Base-by-base conservation (phyloP, 2,113 vertebrate genomes). In the Condylura cristata region DNA sequence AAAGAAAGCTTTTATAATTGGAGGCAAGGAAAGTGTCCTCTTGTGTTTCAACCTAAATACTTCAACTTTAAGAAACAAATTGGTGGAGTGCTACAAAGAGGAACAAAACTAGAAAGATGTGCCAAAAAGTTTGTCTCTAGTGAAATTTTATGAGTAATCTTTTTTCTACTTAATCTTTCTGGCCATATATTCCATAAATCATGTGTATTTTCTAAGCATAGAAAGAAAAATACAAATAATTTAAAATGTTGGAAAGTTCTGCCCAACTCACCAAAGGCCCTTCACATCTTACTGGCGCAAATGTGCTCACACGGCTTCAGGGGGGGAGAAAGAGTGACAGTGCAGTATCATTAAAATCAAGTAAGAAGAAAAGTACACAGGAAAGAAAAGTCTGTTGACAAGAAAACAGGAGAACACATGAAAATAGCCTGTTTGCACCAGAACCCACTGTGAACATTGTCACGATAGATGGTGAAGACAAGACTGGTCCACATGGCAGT, bases 41-140 rank as follows among this genome's bases (percentile, higher is more conserved):
- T 65, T 72, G 24, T 48, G 22, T 90, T 63, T 71, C 61, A 70
- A 4, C 46, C 63, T 83, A 89, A 76, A 86, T 53, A 63, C 71
- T 90, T 92, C 61, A 86, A 65, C 72, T 72, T 6, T 80, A 75
- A 30, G 41, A 61, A 72, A 93, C 30, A 86, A 70, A 60, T 48
- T 28, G 37, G 13, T 71, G 37, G 68, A 65, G 34, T 8, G 30
- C 13, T 74, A 44, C 18, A 22, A 5, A 16, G 28, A 3, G 16
- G 9, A 3, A 0, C 8, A 65, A 53, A 56, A 28, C 12, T 74
- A 26, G 20, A 81, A 58, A 22, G 16, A 75, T 46, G 60, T 88
- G 20, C 26, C 34, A 32, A 79, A 78, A 74, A 46, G 14, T 76
- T 14, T 71, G 12, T 89, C n/a, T 60, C 63, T 83, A n/a, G 58